Base-by-base conservation (phyloP, 2,888 invertebrate genomes). In the Drosophila nr. perissopoda region DNA sequence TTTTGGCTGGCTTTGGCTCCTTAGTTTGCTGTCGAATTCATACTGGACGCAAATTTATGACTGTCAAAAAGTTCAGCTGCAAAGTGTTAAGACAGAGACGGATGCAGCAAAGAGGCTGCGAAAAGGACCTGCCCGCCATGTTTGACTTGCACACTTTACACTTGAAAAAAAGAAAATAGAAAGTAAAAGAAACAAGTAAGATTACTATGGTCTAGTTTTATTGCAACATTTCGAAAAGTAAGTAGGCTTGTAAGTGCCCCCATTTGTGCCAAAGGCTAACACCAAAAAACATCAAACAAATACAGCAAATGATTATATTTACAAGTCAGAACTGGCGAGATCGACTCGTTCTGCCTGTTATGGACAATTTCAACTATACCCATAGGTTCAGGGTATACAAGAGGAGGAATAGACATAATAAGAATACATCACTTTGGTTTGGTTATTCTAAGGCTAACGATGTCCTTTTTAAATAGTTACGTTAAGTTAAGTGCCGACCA, bases 11-110 rank as follows among this genome's bases (percentile, higher is more conserved):
- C 51, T 60, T 64, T 60, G 51, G 59, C 58, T 48, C 34, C 59
- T 73, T 54, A 52, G 56, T 64, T 64, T 31, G 69, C 78, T 81
- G 87, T 86, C 87, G 85, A 88, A 86, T 76, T 83, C 83, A 76
- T 70, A 83, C 78, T 78, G 75, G 69, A 75, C 76, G 72, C 83
- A 78, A 88, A 85, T 88, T 85, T 88, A 85, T 85, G 89, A 81
- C 81, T 86, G 87, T 81, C 83, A 73, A 76, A 86, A 78, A 78
- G 64, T 79, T 79, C 13, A 59, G 65, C 67, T 79, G 65, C 67
- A 74, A 64, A 77, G 65, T 60, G 69, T 60, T 62, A 56, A 65
- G 58, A 62, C 68, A 52, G 33, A 29, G 48, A 56, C 58, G 51
- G 40, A 73, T 57, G 63, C 69, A 29, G 33, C 33, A 49, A 40